These are phyloP conservation scores for Crotalus adamanteus DNA, from an alignment of 2,797 vertebrate genomes.

Conservation along the genomic window DNA sequence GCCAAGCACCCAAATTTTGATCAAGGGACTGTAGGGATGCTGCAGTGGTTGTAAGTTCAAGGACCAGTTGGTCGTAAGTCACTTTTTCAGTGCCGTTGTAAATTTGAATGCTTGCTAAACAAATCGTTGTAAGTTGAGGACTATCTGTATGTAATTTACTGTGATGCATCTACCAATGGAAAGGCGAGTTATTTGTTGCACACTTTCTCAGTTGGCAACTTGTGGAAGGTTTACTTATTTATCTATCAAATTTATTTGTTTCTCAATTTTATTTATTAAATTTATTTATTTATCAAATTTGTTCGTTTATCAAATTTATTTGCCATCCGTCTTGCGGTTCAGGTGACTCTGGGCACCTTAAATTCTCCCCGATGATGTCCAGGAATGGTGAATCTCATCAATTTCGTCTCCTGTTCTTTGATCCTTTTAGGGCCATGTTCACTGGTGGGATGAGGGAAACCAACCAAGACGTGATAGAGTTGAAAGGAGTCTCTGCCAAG, in stretches of 20 bases:
- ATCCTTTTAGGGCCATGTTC: constrained; percentile 91
- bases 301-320: background rate
- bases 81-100: background rate
- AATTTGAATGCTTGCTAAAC: background rate
- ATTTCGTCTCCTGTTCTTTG: constrained; percentile 31
- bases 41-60: background rate
- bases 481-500: constrained; percentile 90
- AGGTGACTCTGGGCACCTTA: background rate
- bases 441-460: constrained; percentile 96
- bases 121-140: background rate
- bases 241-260: background rate
- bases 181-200: background rate
- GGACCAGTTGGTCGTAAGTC: background rate
- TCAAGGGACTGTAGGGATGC: background rate
- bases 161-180: background rate
- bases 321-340: background rate
- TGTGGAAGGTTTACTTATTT: background rate
- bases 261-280: background rate
- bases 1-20: background rate
- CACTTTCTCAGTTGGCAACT: background rate
- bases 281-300: background rate
- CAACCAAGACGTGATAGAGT: constrained; percentile 88
- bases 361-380: background rate
- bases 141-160: background rate
- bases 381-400: background rate